A percentile compares a stretch with the other conserved stretches of the same genome.
Conservation (phyloP, 2,888 invertebrate genomes). For the Erebia palarica region DNA sequence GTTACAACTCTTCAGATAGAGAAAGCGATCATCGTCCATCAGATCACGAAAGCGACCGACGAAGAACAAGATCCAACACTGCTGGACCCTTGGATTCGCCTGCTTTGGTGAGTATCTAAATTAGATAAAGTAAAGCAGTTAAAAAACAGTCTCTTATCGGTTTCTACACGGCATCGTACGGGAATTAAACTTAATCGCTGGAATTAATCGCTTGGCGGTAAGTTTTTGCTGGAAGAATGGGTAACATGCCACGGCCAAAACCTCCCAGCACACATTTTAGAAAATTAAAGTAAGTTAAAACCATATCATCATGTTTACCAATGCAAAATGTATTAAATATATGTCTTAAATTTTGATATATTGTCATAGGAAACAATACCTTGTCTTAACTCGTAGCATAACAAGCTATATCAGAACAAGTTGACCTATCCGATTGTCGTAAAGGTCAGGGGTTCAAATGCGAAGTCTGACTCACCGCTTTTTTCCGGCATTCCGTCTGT, state of each 20-base stretch:
- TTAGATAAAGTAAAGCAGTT: not conserved
- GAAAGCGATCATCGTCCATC: slow-evolving; percentile 75
- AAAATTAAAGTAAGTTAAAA: too few species aligned
- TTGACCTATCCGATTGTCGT: slow-evolving; percentile 24
- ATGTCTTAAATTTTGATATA: not conserved
- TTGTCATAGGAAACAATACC: slow-evolving; percentile 12
- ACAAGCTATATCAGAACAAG: slow-evolving; percentile 9
- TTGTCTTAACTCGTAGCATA: slow-evolving; percentile 6
- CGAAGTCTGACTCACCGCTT: slow-evolving; percentile 18
- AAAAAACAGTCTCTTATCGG: too few species aligned
- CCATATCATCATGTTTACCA: not conserved
- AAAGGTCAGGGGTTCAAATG: slow-evolving; percentile 19
- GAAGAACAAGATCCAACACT: slow-evolving; percentile 61
- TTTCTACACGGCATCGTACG: too few species aligned
- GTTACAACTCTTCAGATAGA: slow-evolving; percentile 82
- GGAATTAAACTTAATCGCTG: too few species aligned
- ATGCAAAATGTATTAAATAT: not conserved
- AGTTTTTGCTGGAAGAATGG: too few species aligned
- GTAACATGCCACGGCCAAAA: too few species aligned
- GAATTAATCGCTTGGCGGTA: too few species aligned
- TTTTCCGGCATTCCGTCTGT: slow-evolving; percentile 1
- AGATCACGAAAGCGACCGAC: slow-evolving; percentile 63
- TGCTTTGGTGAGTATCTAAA: slow-evolving; percentile 64
- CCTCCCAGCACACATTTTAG: too few species aligned
- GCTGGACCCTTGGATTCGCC: slow-evolving; percentile 72